Evolutionary conservation across 92 coral and sea anemone species (phyloP).

Genomic region (Virgularia gustaviana): DNA sequence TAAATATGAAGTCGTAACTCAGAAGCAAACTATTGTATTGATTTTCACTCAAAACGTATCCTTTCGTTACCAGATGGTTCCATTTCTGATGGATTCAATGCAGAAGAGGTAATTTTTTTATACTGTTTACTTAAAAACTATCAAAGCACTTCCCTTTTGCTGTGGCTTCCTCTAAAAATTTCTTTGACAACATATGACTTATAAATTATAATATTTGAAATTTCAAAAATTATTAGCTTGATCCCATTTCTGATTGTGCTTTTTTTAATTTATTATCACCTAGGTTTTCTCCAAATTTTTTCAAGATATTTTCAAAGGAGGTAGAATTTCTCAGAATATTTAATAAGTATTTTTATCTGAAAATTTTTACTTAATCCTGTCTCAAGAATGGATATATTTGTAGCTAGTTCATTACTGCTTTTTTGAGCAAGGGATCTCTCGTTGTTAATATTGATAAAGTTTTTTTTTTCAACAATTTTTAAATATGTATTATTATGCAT

Average conservation of each 20-base stretch:
- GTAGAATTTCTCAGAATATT: not conserved
- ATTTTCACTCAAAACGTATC: not conserved
- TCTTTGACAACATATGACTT: too few relatives aligned
- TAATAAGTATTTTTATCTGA: not conserved
- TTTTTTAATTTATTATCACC: not conserved
- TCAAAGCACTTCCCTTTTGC: not conserved
- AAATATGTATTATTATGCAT: too few relatives aligned
- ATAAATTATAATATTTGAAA: too few relatives aligned
- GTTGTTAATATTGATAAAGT: too few relatives aligned
- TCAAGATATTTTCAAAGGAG: slow-evolving; percentile 46
- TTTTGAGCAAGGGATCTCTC: too few relatives aligned
- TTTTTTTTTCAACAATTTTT: too few relatives aligned
- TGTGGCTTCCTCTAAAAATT: not conserved
- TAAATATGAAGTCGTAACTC: not conserved
- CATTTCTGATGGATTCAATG: not conserved
- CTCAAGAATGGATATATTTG: too few relatives aligned
- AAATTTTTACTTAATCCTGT: too few relatives aligned
- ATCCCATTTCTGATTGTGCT: not conserved
- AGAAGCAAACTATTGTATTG: not conserved
- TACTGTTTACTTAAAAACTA: not conserved
- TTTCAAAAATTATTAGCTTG: not conserved
- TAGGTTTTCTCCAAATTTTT: slow-evolving; percentile 97
- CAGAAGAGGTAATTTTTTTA: slow-evolving; percentile 9
- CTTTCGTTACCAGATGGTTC: slow-evolving; percentile 20
- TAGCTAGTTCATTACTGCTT: too few relatives aligned